Percentiles rank a stretch among this genome's conserved stretches.
These are phyloP conservation scores for Mayetiola destructor DNA, from an alignment of 2,888 invertebrate genomes.

Conservation along the genomic window DNA sequence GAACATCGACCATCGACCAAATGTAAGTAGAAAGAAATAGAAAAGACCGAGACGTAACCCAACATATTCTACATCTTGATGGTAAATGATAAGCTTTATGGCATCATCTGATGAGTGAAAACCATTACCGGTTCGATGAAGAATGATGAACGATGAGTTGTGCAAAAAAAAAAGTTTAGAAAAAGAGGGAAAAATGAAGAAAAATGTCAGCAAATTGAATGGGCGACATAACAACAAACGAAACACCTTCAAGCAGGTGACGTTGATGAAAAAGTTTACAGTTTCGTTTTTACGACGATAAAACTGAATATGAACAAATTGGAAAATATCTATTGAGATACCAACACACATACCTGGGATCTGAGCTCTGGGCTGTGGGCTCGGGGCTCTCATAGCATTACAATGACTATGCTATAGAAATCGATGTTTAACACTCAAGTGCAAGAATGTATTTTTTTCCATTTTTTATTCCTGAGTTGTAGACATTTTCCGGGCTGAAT, in stretches of 20 bases:
- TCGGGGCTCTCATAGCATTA: too few species aligned
- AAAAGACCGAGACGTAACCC: not conserved
- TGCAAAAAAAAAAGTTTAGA: not conserved
- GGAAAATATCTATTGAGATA: not conserved
- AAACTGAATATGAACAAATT: not conserved
- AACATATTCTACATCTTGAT: not conserved
- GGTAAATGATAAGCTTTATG: too few species aligned
- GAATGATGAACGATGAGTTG: not conserved
- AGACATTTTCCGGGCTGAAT: conserved; percentile 1
- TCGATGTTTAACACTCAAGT: too few species aligned
- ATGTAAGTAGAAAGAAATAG: too few species aligned
- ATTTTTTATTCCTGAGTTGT: not conserved
- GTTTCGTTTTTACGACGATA: not conserved
- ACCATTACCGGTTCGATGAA: not conserved
- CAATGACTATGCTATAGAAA: too few species aligned
- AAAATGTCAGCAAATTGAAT: not conserved
- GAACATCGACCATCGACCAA: too few species aligned
- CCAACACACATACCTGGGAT: not conserved
- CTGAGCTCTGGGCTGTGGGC: too few species aligned
- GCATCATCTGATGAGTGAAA: conserved; percentile 5
- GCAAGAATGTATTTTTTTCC: not conserved
- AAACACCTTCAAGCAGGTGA: too few species aligned
- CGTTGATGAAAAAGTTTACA: conserved; percentile 7
- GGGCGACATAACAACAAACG: too few species aligned
- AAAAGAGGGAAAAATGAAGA: not conserved